Base-by-base conservation (phyloP, 35 echinoderm and acorn worm species). In the Holothuria glaberrima region DNA sequence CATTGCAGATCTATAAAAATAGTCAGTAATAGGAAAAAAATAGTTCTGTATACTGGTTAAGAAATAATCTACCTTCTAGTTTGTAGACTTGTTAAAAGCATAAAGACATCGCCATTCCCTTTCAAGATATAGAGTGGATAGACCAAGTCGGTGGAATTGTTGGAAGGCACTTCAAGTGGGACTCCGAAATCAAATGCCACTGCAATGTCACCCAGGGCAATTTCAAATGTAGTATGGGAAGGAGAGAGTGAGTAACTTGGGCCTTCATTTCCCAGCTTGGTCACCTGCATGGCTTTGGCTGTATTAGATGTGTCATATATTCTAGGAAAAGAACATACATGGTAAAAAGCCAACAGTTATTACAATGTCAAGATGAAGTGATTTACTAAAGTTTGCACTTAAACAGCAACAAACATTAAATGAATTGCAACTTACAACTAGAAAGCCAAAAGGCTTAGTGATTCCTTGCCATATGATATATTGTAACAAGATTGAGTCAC, bases 91-190 rank as follows among this genome's bases (percentile, higher is more conserved):
- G 90, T 97, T 50, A 58, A 24, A 41, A 97, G 65, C 24, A 97
- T 38, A 25, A 93, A 99, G 4, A 99, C 82, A 89, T 99, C 97
- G 10, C 97, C 97, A 86, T 99, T 99, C 0, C 97, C 97, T 59
- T 90, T 91, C 18, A 99, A 79, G 58, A 99, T 93, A 80, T 95
- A 99, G 14, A 99, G 54, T 30, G 97, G 97, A 83, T 93, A 91
- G 5, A 99, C 13, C 13, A 92, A 3, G 16, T 67, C 68, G 12
- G 28, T 71, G 7, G 24, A 36, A 19, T 86, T 68, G 20, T 85
- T 56, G 12, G 45, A 24, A 24, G 88, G 20, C n/a, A 59, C 82
- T 88, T 95, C 91, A 30, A 80, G 68, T 27, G 93, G 91, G 20
- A 68, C 86, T 16, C 97, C 97, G 71, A 95, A 95, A 52, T 95